Conservation (phyloP, 1,140 invertebrate genomes). For the Hylaeus anthracinus region DNA sequence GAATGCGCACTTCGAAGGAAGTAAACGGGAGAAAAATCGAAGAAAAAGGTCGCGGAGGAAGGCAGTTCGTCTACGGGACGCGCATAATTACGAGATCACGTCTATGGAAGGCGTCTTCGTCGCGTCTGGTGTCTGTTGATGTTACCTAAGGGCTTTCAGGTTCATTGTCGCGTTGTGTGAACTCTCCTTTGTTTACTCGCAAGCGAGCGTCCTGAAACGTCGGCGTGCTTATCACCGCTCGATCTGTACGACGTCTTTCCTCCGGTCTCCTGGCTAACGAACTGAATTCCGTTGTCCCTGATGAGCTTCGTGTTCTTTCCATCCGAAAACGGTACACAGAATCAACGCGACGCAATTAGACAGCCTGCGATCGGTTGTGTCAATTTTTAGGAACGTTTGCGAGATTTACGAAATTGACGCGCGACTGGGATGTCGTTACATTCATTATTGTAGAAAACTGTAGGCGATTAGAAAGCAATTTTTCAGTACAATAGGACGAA, state of each 20-base stretch:
- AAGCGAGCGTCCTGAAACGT: slow-evolving; percentile 52
- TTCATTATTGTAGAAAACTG: too few relatives aligned
- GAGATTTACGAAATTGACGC: too few relatives aligned
- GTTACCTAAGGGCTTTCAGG: slow-evolving; percentile 65
- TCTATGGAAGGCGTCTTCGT: slow-evolving; percentile 59
- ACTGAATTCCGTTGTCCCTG: slow-evolving; percentile 54
- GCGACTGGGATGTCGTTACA: too few relatives aligned
- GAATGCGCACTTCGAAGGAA: background rate
- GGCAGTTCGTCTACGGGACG: slow-evolving; percentile 59
- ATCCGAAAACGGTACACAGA: slow-evolving; percentile 26
- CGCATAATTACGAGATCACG: slow-evolving; percentile 71
- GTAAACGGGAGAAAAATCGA: background rate
- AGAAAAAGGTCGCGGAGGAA: slow-evolving; percentile 16
- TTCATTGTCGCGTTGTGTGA: slow-evolving; percentile 73
- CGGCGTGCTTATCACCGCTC: slow-evolving; percentile 54
- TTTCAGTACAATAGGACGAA: too few relatives aligned
- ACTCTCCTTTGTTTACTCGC: slow-evolving; percentile 69
- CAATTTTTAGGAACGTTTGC: too few relatives aligned
- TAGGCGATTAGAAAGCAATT: too few relatives aligned
- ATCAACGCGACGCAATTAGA: slow-evolving; percentile 41
- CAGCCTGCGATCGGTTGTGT: background rate
- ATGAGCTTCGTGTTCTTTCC: slow-evolving; percentile 21
- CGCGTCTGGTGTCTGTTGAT: slow-evolving; percentile 62
- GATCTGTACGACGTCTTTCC: slow-evolving; percentile 59
- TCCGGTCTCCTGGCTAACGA: slow-evolving; percentile 65